These are phyloP conservation scores for Cryptus armator DNA, from an alignment of 2,888 invertebrate species.

Conservation along the genomic window DNA sequence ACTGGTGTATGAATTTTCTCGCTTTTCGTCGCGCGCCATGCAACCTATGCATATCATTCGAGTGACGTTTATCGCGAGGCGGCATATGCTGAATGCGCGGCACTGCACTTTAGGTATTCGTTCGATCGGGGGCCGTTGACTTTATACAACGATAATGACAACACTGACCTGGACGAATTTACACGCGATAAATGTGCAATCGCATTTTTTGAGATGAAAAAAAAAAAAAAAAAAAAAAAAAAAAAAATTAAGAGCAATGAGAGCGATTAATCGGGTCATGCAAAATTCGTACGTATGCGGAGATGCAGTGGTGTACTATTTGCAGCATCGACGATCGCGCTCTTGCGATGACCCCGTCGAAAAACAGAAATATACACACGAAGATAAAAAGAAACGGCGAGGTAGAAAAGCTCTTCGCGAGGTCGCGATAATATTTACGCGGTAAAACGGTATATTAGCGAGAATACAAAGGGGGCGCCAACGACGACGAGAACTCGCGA, in stretches of 20 bases:
- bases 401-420: background rate
- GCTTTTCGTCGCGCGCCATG: too few relatives aligned
- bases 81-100: too few relatives aligned
- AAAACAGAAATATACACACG: background rate
- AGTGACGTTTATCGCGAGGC: too few relatives aligned
- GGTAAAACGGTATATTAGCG: background rate
- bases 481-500: background rate
- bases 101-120: background rate
- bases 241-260: background rate
- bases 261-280: background rate
- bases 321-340: background rate
- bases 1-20: too few relatives aligned
- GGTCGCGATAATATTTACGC: background rate
- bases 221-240: conserved; percentile 32
- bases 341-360: background rate
- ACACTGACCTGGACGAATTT: background rate
- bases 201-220: background rate
- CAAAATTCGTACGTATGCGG: conserved; percentile 1
- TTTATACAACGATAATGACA: background rate
- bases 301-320: background rate
- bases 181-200: background rate
- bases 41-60: too few relatives aligned
- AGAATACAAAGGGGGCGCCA: background rate
- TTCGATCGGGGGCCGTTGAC: conserved; percentile 6
- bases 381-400: background rate